Percentiles rank a stretch among this genome's conserved stretches.
These are phyloP conservation scores for Mnemiopsis leidyi DNA, from an alignment of 37 sponge, comb jelly and placozoan species.

Conservation along the genomic window DNA sequence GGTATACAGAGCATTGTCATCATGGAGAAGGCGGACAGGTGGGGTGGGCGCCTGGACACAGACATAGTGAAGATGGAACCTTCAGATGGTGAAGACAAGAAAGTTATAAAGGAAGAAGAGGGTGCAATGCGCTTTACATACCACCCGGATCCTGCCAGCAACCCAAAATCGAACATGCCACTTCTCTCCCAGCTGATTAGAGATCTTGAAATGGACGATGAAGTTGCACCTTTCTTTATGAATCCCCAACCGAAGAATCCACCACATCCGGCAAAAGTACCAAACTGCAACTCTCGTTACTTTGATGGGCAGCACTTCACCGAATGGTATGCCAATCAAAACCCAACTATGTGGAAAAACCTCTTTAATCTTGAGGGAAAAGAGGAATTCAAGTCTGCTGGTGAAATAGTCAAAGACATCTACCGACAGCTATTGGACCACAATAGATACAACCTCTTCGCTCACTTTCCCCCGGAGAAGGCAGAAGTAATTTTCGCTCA, in stretches of 20 bases:
- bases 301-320: background rate
- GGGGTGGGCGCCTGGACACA: background rate
- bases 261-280: background rate
- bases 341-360: background rate
- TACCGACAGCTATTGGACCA: background rate
- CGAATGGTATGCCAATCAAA: background rate
- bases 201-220: background rate
- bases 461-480: background rate
- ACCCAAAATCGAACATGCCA: background rate
- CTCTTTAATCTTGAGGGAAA: background rate
- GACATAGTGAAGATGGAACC: background rate
- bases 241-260: background rate
- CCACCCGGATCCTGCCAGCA: background rate
- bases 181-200: background rate
- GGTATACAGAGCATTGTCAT: background rate
- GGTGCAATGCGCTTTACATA: background rate
- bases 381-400: background rate
- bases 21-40: background rate
- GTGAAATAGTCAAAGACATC: background rate
- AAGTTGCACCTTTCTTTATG: background rate
- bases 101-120: background rate
- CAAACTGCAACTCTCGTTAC: constrained; percentile 3
- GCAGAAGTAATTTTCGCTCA: background rate
- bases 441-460: background rate
- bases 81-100: background rate